A percentile compares a stretch with the other conserved stretches of the same genome.
These are phyloP conservation scores for Martes martes DNA, from an alignment of 2,113 vertebrate species.

Conservation along the genomic window DNA sequence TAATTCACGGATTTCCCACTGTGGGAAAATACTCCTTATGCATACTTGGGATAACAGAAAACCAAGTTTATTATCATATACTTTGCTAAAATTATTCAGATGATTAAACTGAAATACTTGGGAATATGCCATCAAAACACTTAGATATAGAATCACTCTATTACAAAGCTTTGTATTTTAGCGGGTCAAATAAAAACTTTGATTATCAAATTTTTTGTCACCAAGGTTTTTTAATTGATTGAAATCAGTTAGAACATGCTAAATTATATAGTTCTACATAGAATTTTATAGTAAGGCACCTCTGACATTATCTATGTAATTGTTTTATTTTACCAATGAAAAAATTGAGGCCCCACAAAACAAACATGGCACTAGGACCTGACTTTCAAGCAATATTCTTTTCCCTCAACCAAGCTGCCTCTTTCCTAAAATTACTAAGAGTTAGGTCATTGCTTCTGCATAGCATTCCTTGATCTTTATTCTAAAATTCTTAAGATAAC, in stretches of 20 bases:
- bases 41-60: conserved; percentile 16
- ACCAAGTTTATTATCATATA: background rate
- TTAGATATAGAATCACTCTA: background rate
- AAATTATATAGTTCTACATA: background rate
- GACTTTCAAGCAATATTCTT: background rate
- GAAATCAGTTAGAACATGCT: background rate
- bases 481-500: background rate
- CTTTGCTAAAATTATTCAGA: conserved; percentile 5
- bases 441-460: background rate
- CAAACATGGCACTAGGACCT: background rate
- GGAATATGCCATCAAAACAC: background rate
- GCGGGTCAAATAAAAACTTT: background rate
- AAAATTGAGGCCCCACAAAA: background rate
- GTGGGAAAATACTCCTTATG: background rate
- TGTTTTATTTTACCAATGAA: background rate
- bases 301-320: background rate
- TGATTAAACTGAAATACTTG: background rate
- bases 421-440: background rate
- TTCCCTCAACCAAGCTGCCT: background rate
- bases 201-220: background rate
- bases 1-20: background rate
- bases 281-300: background rate
- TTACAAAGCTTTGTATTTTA: conserved; percentile 30
- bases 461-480: background rate
- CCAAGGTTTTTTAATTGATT: background rate